Percentiles rank a stretch among this genome's conserved stretches.
Conservation (phyloP, 2,797 vertebrate species). For the Synanceia verrucosa region DNA sequence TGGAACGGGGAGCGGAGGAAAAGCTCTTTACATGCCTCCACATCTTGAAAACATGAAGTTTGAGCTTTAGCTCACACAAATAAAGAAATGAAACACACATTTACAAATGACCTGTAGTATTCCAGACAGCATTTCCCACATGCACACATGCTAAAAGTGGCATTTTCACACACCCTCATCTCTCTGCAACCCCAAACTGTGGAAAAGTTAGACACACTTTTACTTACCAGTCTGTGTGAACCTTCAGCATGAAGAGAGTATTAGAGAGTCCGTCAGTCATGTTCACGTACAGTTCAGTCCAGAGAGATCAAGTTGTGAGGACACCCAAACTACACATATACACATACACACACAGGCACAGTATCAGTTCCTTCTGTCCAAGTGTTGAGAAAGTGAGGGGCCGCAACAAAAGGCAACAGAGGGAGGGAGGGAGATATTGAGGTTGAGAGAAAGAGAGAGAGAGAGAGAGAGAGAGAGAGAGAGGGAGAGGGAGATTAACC, state of each 20-base stretch:
- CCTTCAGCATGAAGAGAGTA: constrained; percentile 52
- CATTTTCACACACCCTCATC: constrained; percentile 5
- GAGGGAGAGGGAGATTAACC: constrained; percentile 68
- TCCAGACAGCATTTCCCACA: constrained; percentile 26
- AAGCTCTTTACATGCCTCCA: constrained; percentile 14
- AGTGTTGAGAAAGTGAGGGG: constrained; percentile 76
- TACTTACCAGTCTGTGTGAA: constrained; percentile 70
- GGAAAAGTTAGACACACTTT: constrained; percentile 35
- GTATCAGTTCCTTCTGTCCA: constrained; percentile 72
- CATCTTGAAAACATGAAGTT: constrained; percentile 16
- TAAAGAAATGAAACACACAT: neutral
- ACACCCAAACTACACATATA: constrained; percentile 44
- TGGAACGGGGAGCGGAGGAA: constrained; percentile 6
- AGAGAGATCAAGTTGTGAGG: constrained; percentile 30
- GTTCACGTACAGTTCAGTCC: constrained; percentile 68
- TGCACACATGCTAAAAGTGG: neutral
- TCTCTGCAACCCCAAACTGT: neutral
- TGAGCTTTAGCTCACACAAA: constrained; percentile 5
- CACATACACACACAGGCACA: constrained; percentile 34
- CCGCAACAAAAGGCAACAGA: constrained; percentile 76
- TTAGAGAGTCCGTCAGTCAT: constrained; percentile 64
- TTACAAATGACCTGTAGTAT: constrained; percentile 46
- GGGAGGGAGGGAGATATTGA: constrained; percentile 59
- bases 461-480: constrained; percentile 39
- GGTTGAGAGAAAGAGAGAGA: constrained; percentile 39